Evolutionary conservation across 2,888 invertebrate species (phyloP), one percentile per base, ranked within the genome.

Genomic region (Mythimna lalbum): DNA sequence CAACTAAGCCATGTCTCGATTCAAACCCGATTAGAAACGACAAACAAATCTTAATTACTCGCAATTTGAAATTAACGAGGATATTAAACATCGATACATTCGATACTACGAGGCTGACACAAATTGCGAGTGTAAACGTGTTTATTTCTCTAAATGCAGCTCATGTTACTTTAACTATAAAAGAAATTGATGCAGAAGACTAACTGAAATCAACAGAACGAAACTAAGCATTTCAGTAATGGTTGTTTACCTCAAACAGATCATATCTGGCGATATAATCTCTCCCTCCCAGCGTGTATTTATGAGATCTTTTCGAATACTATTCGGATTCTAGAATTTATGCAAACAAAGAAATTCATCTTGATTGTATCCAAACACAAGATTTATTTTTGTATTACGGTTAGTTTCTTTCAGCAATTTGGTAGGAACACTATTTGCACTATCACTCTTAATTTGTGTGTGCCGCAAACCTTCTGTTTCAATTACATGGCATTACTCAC

Each of bases 81-180:
- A 72, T 59, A 79, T 78, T 65, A 68, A 73, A 81, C 68, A 60
- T 65, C 67, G 73, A 80, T 80, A 76, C 53, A 59, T 66, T 75
- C 31, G 50, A 72, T 43, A 47, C 52, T 73, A 63, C 50, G 52
- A 52, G 23, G 36, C 62, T 73, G 73, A 78, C 68, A 81, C 64
- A 81, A 79, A 68, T 79, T 77, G 64, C 52, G 55, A 67, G 56
- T 71, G 65, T 64, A 77, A 79, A 77, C 64, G 56, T 62, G 78
- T 77, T 72, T 79, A 72, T 68, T 78, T 78, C 81, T 66, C 55
- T 66, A 43, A 76, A 70, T 70, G 55, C 64, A 65, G 53, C 59
- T 63, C 23, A 77, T 76, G 61, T 64, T 80, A 80, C 61, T 62
- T 43, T 33, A 23, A 31, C 27, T 3, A 33, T 10, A 12, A n/a